Base-by-base conservation (phyloP, 2,888 invertebrate genomes). In the Hemistola chrysoprasaria region DNA sequence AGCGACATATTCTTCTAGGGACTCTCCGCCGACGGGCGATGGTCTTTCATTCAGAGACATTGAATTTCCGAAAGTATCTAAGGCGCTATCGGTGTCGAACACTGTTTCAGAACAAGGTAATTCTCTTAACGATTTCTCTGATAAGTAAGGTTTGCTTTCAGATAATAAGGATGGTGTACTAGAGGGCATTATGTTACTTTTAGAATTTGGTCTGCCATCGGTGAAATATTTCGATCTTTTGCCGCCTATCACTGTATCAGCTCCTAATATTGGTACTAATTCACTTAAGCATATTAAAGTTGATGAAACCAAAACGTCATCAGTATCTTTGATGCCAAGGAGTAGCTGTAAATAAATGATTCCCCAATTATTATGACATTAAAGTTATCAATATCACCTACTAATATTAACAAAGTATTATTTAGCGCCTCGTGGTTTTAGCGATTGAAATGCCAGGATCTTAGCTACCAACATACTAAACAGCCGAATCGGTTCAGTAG, bases 11-110 rank as follows among this genome's bases (percentile, higher is more conserved):
- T 83, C 64, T 31, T 83, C 84, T 40, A 92, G 86, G 51, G 93
- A 94, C 78, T 96, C 96, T 3, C 95, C 95, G 1, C 96, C 96
- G 57, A 96, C 95, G 0, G 96, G 96, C 21, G 95, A 93, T 6
- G 94, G 93, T 43, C 95, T 90, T 77, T 95, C 93, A 11, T 94
- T 93, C 62, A 95, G 79, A 31, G 84, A 72, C 45, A 89, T 59
- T 36, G 72, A 56, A 51, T 72, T 81, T 41, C 82, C 84, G 64
- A 75, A 81, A 47, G 66, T 59, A 24, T 59, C 56, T 22, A 69
- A 47, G 40, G 62, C 66, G 44, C 56, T 71, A 44, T 49, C 62
- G 50, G 58, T 63, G 40, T 64, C 57, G 55, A 59, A 78, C 38
- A 65, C 56, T 43, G 63, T 62, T 65, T 79, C 82, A 28, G 86